Evolutionary conservation across 2,797 vertebrate genomes (phyloP), one percentile per base, ranked within the genome.

Genomic region (Bradypodion pumilum): DNA sequence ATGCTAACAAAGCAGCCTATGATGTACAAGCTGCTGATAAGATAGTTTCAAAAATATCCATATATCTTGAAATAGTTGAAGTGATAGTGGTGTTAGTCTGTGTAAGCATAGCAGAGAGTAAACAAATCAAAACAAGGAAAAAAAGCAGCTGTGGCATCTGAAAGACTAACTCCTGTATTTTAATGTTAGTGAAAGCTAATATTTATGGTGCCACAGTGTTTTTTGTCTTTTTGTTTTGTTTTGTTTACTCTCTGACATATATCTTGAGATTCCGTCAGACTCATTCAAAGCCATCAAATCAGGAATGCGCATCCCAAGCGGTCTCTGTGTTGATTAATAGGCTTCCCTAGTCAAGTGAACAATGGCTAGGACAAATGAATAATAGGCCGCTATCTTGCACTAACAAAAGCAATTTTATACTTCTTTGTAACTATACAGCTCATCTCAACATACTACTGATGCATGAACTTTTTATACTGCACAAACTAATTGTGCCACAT

Each of bases 261-360:
- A 69, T 87, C 89, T 88, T 44, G 81, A 84, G 62, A 86, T 84
- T 77, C 69, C 60, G 80, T 88, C 85, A 84, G 62, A 87, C 80
- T 75, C 72, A 72, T 73, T 86, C 59, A 21, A 46, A 0, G 19
- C 37, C 15, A 62, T 8, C 1, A 66, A 66, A 29, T 5, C 60
- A 77, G 74, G 81, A 86, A 87, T 85, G 83, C 44, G 70, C 16
- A 27, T 21, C 5, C 44, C 62, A 66, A 23, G 15, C 23, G 3
- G 3, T 60, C 75, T 46, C 42, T 85, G 29, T 42, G 35, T 83
- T 44, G 6, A 4, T n/a, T 68, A 76, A 59, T 3, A 65, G 46
- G 29, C 37, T 10, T 42, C 65, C 52, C 19, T 6, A 29, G n/a
- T 49, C 46, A 49, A 49, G 46, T 49, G 46, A 49, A 49, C 35